Percentiles rank a stretch among this genome's conserved stretches.
phyloP scores from a whole-genome alignment of 1,140 invertebrate genomes.

The Dendroctonus valens region DNA sequence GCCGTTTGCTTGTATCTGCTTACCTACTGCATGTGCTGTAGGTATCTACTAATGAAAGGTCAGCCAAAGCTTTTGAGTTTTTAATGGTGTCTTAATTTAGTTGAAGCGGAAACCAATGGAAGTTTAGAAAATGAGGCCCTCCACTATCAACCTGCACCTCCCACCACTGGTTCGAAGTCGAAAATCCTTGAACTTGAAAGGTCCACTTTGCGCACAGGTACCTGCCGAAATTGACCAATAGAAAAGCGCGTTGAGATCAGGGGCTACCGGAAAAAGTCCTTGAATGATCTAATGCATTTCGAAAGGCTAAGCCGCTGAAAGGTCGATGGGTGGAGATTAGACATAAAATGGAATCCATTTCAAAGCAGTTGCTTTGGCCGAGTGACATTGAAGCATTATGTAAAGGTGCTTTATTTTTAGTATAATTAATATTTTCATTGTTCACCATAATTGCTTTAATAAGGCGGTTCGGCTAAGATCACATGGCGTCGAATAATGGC shows the following conservation, averaged over 20 bases:
- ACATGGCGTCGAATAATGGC: too few species aligned
- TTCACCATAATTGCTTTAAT: constrained; percentile 1
- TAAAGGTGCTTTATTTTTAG: not conserved
- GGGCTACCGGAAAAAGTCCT: constrained; percentile 27
- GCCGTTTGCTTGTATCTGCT: constrained; percentile 15
- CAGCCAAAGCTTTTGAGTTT: constrained; percentile 4
- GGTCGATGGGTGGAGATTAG: constrained; percentile 32
- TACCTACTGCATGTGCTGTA: constrained; percentile 8
- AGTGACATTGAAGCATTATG: constrained; percentile 19
- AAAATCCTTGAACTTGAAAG: too few species aligned
- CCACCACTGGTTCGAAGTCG: too few species aligned
- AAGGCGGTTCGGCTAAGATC: not conserved
- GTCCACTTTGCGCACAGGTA: too few species aligned
- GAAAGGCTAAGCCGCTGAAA: constrained; percentile 21
- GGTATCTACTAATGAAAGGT: constrained; percentile 1
- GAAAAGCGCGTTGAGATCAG: not conserved
- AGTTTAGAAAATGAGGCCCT: not conserved
- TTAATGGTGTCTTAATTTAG: not conserved
- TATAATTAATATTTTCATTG: constrained; percentile 7
- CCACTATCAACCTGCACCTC: too few species aligned
- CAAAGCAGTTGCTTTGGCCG: constrained; percentile 16
- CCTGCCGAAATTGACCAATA: too few species aligned
- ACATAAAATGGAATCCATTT: constrained; percentile 27
- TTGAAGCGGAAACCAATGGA: not conserved
- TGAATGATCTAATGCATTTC: constrained; percentile 29